Conservation (phyloP, 1,140 invertebrate genomes). For the Caerostris darwini region DNA sequence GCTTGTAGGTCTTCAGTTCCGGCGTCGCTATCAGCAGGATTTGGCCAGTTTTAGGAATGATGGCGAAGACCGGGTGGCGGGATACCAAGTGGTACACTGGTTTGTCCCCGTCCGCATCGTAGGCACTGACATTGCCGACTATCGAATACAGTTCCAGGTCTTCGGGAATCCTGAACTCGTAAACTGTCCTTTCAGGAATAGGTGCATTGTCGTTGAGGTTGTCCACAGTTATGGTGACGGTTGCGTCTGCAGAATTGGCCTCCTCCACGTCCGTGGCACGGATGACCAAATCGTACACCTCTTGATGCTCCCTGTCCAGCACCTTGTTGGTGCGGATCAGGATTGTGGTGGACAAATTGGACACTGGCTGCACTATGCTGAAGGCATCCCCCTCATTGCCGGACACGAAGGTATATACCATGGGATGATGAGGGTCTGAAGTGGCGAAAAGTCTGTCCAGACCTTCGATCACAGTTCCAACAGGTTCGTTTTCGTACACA, state of each 20-base stretch:
- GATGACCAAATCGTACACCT: constrained; percentile 87
- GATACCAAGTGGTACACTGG: constrained; percentile 91
- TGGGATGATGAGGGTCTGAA: constrained; percentile 84
- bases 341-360: constrained; percentile 81
- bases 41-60: constrained; percentile 95
- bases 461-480: constrained; percentile 87
- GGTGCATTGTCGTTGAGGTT: constrained; percentile 96
- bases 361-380: constrained; percentile 83
- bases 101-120: constrained; percentile 92
- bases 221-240: constrained; percentile 87
- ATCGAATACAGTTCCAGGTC: constrained; percentile 87
- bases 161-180: constrained; percentile 88
- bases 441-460: constrained; percentile 83
- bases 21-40: constrained; percentile 87
- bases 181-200: constrained; percentile 88
- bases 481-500: constrained; percentile 88
- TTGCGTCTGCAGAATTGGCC: constrained; percentile 88
- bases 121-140: constrained; percentile 90
- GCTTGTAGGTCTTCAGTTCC: constrained; percentile 77
- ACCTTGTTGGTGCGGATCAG: constrained; percentile 88
- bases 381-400: constrained; percentile 82
- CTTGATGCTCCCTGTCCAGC: constrained; percentile 88
- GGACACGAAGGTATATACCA: constrained; percentile 89
- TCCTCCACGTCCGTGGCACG: constrained; percentile 89
- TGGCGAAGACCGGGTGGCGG: constrained; percentile 89